Evolutionary conservation across 2,888 invertebrate genomes (phyloP), one percentile per base, ranked within the genome.

Genomic region (Hydraecia micacea): DNA sequence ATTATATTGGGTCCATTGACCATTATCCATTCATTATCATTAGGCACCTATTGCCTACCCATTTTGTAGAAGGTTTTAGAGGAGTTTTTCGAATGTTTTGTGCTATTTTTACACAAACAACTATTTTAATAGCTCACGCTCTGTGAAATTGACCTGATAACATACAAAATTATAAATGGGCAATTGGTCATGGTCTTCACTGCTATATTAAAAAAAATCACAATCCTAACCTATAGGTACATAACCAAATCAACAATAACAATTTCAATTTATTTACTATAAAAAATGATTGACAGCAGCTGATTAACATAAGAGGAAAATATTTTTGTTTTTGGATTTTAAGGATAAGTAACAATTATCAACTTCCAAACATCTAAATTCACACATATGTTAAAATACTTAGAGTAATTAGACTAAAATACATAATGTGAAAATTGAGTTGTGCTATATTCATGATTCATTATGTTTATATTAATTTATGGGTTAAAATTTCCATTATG

Each of bases 61-160:
- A 82, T 60, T 79, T 65, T 65, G 28, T 7, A 13, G 21, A 39
- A 66, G 7, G 21, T 39, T 42, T 32, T 49, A 0, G 0, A 0
- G 0, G 11, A 8, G 0, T 77, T 49, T 55, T 36, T 28, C 15
- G 36, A n/a, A n/a, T 49, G 21, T 79, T 52, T 32, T 13, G 46
- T 68, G 67, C 80, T 84, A 84, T 84, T 80, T 79, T 84, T 80
- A 63, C 49, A 60, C 8, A 36, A 39, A 32, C 36, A 55, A 13
- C 6, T 58, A 13, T 66, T 6, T 32, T 39, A 28, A 6, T 49
- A 5, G 55, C 15, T 83, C 39, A 58, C 36, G 18, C 36, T 75
- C 0, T 5, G n/a, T 52, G 13, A 36, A 66, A 66, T 32, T 49
- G 6, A 2, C 28, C 18, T 70, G 70, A 28, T 36, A 36, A 46